A percentile compares a stretch with the other conserved stretches of the same genome.
Conservation (phyloP, 2,113 vertebrate species). For the Lethenteron camtschaticum region DNA sequence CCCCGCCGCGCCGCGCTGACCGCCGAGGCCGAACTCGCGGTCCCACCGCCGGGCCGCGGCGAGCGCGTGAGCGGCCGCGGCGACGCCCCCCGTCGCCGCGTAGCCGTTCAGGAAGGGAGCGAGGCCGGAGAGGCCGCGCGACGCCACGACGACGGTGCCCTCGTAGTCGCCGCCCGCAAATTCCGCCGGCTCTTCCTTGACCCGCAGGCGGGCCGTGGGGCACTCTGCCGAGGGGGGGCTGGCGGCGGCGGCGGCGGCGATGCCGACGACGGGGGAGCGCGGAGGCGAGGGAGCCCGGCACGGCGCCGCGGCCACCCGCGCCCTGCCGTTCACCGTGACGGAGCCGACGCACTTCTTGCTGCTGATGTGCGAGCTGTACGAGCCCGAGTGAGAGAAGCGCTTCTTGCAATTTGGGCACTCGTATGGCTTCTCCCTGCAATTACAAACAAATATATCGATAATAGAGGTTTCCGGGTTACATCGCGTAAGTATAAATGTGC, state of each 20-base stretch:
- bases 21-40: no score
- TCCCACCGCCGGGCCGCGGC: neutral
- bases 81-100: neutral
- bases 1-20: neutral
- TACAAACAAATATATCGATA: slow-evolving; percentile 1
- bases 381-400: slow-evolving; percentile 44
- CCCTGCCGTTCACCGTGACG: slow-evolving; percentile 19
- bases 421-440: slow-evolving; percentile 40
- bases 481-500: no score
- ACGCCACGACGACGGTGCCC: neutral
- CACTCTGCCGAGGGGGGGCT: slow-evolving; percentile 10
- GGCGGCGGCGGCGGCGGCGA: slow-evolving; percentile 15
- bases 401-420: slow-evolving; percentile 45
- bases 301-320: slow-evolving; percentile 17
- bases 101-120: neutral
- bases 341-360: slow-evolving; percentile 34
- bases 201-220: slow-evolving; percentile 14
- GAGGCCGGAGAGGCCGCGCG: neutral
- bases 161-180: slow-evolving; percentile 11
- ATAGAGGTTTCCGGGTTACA: no score
- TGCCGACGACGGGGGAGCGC: slow-evolving; percentile 12
- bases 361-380: slow-evolving; percentile 47
- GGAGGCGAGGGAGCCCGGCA: slow-evolving; percentile 3
- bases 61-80: no score
- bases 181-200: slow-evolving; percentile 13